Evolutionary conservation across 2,797 vertebrate genomes (phyloP).

Genomic region (Sternarchorhynchus goeldii): DNA sequence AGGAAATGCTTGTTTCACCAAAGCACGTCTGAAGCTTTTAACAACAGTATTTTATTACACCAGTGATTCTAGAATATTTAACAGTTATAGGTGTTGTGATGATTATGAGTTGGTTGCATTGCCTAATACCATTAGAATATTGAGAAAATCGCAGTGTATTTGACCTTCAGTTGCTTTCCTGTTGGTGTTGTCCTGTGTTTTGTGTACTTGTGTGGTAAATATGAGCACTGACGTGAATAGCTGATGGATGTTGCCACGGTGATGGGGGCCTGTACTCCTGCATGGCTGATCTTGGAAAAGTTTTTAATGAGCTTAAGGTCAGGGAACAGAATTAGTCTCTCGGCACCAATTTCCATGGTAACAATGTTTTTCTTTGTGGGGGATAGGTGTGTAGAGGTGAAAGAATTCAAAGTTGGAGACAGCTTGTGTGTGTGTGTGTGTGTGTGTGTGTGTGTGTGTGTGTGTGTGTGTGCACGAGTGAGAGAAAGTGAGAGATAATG

Average conservation of each 20-base stretch:
- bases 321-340: constrained; percentile 38
- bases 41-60: too few species aligned
- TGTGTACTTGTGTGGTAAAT: neutral
- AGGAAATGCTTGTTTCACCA: too few species aligned
- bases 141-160: too few species aligned
- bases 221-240: neutral
- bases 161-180: too few species aligned
- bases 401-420: neutral
- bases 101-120: too few species aligned
- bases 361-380: constrained; percentile 29
- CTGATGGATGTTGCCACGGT: constrained; percentile 34
- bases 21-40: too few species aligned
- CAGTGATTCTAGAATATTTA: too few species aligned
- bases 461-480: neutral
- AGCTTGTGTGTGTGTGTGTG: constrained; percentile 8
- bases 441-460: neutral
- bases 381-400: constrained; percentile 12
- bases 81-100: too few species aligned
- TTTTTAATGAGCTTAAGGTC: constrained; percentile 46
- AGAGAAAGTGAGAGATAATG: too few species aligned
- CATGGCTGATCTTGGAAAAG: constrained; percentile 18
- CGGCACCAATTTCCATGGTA: constrained; percentile 43
- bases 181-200: too few species aligned
- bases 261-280: constrained; percentile 15
- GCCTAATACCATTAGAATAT: too few species aligned